phyloP scores from a whole-genome alignment of 1,140 invertebrate species.

The Apis florea region DNA sequence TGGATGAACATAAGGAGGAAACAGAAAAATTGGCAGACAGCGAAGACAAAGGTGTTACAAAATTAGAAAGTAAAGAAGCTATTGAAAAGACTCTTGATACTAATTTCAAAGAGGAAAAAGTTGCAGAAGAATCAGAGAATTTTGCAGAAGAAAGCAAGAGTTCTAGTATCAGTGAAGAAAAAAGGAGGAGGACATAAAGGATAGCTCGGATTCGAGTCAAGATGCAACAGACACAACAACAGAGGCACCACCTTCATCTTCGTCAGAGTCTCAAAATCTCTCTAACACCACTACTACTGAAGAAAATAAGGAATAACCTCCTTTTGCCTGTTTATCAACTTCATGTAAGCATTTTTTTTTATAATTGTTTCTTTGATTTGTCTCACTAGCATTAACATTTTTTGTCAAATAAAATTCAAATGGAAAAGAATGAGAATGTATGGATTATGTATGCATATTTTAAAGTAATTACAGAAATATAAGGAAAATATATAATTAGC shows the following conservation, averaged over 20 bases:
- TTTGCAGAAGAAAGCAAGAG: constrained; percentile 66
- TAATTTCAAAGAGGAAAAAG: constrained; percentile 73
- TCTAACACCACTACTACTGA: constrained; percentile 69
- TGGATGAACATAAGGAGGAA: constrained; percentile 72
- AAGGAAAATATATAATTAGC: constrained; percentile 3
- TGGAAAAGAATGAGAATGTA: neutral
- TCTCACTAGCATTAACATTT: neutral
- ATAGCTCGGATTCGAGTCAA: constrained; percentile 78
- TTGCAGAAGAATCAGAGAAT: constrained; percentile 72
- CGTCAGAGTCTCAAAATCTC: constrained; percentile 70
- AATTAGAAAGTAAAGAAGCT: constrained; percentile 62
- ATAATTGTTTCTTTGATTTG: constrained; percentile 27
- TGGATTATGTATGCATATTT: neutral
- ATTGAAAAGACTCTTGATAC: constrained; percentile 67
- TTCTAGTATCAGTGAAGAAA: constrained; percentile 68
- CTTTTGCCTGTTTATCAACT: constrained; percentile 63
- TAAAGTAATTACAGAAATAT: neutral
- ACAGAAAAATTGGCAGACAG: constrained; percentile 65
- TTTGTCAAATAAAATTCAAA: constrained; percentile 13
- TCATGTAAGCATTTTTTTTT: constrained; percentile 60
- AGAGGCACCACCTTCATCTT: constrained; percentile 59
- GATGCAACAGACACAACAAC: constrained; percentile 67
- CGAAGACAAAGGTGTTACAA: constrained; percentile 58
- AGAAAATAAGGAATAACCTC: constrained; percentile 79
- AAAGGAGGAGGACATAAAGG: constrained; percentile 72